Base-by-base conservation (phyloP, 2,113 vertebrate genomes). In the Zosterops japonicus region DNA sequence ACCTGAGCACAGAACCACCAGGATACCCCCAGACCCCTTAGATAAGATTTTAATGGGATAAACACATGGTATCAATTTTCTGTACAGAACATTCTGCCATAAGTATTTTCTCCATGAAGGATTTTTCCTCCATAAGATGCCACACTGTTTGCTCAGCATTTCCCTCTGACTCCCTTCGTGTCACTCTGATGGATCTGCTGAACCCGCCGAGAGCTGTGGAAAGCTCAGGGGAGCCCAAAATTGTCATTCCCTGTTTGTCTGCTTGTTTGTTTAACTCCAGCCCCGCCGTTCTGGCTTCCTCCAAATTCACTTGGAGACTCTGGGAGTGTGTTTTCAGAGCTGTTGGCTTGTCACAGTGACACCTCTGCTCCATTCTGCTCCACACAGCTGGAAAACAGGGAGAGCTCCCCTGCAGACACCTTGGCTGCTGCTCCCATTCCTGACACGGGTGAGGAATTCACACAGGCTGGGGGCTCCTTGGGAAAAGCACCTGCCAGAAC, bases 171-270 rank as follows among this genome's bases (percentile, higher is more conserved):
- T 61, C 68, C 46, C 50, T 60, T 87, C 0, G 0, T n/a, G 83
- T 74, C 64, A 13, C 22, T 7, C 68, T 55, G 64, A 55, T 65
- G 33, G 90, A 82, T 69, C 88, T 90, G 77, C 52, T 24, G 64
- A 79, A 42, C 59, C 50, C 25, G 0, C 76, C 0, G 10, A 53
- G 13, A 35, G 77, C 82, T 33, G 72, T 0, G 0, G 77, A 47
- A 74, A 31, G 69, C 94, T 93, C 63, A 22, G 27, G 89, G 88
- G 86, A 82, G 35, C 41, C 15, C 52, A 56, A 4, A 68, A 64
- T 82, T 82, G 77, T 78, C 87, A 18, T 29, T 81, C 52, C 25
- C 29, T 31, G 50, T 91, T 87, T 77, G 64, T 50, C 87, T 91
- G 35, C 72, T 42, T 78, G 60, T 89, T 95, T 70, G 89, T 95